Base-by-base conservation (phyloP, 2,797 vertebrate species). In the Lagorchestes hirsutus region DNA sequence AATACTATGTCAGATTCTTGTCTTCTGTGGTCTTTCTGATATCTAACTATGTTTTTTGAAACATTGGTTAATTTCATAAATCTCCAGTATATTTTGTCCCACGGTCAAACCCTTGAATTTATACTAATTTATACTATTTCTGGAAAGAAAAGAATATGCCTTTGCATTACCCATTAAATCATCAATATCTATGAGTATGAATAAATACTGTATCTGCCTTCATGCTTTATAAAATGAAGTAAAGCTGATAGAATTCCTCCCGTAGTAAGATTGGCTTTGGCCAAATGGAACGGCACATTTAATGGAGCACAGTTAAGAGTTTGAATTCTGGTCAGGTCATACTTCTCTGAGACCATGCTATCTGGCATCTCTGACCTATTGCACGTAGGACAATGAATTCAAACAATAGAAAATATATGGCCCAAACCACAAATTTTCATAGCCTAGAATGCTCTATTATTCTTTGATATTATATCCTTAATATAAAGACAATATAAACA, bases 31-130 rank as follows among this genome's bases (percentile, higher is more conserved):
- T 95, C 40, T 92, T 97, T 93, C 12, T 90, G 90, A 0, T 0
- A 95, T 95, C 92, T 34, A 13, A 0, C 0, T 55, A 24, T 90
- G n/a, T 96, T 96, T 82, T 92, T 29, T 4, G 12, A 96, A 96
- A 5, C 31, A 28, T 55, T 34, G 0, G 0, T 90, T 12, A 27
- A 4, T 58, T 95, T 95, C 24, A 90, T 55, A 95, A 93, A 31
- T 91, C 27, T 91, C n/a, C 11, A 94, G 29, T 55, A 5, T 34
- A 67, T 92, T 90, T 93, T 56, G 6, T 10, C 31, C 10, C n/a
- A 46, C 29, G 67, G 54, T 28, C 57, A 74, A 92, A 82, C n/a
- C 5, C 93, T 96, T 94, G 29, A 29, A 34, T 34, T 58, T 62
- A 12, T 94, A 62, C 6, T 93, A 16, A 50, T 0, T 55, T 55